phyloP scores from a whole-genome alignment of 1,140 invertebrate genomes.

The Heliconius hermathena region DNA sequence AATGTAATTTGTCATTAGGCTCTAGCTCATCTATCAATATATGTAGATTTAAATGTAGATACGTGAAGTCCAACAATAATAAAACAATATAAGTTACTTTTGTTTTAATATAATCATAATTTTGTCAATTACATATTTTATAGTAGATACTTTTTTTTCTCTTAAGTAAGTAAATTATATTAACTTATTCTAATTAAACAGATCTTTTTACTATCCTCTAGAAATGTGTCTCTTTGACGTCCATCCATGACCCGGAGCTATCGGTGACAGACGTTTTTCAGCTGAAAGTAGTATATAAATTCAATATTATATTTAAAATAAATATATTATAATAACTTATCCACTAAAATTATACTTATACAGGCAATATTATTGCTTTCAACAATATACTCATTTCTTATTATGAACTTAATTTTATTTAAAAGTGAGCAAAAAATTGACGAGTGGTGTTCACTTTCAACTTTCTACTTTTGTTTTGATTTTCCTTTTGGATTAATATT shows the following conservation, averaged over 20 bases:
- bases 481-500: background rate
- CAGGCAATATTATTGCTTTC: no score
- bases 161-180: slow-evolving; percentile 7
- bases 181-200: background rate
- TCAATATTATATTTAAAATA: background rate
- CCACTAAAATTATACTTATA: no score
- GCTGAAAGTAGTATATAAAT: slow-evolving; percentile 43
- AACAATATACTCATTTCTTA: no score
- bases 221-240: slow-evolving; percentile 44
- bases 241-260: slow-evolving; percentile 55
- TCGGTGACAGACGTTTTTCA: slow-evolving; percentile 48
- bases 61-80: background rate
- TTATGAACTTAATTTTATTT: no score
- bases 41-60: no score
- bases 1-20: no score
- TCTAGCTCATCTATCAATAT: no score
- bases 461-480: no score
- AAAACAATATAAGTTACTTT: background rate
- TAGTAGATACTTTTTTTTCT: background rate
- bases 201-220: background rate
- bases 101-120: slow-evolving; percentile 1
- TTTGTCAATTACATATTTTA: background rate
- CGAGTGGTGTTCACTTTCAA: no score
- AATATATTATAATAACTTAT: no score
- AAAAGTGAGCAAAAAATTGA: no score